Conservation (phyloP, 2,113 vertebrate genomes). For the Phyllopteryx taeniolatus region DNA sequence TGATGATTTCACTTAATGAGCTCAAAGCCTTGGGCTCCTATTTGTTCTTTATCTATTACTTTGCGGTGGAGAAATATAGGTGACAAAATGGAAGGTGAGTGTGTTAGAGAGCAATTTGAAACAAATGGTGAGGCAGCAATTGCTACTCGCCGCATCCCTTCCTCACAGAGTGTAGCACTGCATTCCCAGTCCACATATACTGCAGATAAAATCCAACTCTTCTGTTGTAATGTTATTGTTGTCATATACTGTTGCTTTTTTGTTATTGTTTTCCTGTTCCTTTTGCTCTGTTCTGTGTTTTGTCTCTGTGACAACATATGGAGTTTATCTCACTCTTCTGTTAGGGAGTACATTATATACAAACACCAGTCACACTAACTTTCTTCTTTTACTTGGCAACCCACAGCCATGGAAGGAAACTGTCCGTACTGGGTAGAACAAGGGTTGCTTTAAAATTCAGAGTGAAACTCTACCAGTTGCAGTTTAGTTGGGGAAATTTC, state of each 20-base stretch:
- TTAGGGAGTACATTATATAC: background rate
- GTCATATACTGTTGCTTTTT: background rate
- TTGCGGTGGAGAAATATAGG: conserved; percentile 57
- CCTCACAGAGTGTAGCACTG: background rate
- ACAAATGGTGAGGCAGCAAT: background rate
- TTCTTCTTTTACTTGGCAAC: background rate
- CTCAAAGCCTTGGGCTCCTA: conserved; percentile 61
- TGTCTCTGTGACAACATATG: background rate
- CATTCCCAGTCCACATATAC: background rate
- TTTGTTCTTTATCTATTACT: conserved; percentile 55
- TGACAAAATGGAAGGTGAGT: conserved; percentile 46
- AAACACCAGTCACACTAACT: background rate
- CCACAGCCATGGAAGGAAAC: background rate
- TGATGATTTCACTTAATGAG: conserved; percentile 68
- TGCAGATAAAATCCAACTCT: background rate
- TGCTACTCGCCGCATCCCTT: background rate
- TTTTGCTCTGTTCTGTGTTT: background rate
- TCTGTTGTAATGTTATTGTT: background rate
- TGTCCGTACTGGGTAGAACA: background rate
- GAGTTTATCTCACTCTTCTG: background rate
- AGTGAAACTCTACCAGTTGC: background rate
- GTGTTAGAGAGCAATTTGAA: conserved; percentile 19
- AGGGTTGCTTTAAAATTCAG: background rate
- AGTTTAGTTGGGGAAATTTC: background rate
- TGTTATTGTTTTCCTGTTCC: background rate